phyloP scores from a whole-genome alignment of 2,888 invertebrate species.

The Monopis laevigella region DNA sequence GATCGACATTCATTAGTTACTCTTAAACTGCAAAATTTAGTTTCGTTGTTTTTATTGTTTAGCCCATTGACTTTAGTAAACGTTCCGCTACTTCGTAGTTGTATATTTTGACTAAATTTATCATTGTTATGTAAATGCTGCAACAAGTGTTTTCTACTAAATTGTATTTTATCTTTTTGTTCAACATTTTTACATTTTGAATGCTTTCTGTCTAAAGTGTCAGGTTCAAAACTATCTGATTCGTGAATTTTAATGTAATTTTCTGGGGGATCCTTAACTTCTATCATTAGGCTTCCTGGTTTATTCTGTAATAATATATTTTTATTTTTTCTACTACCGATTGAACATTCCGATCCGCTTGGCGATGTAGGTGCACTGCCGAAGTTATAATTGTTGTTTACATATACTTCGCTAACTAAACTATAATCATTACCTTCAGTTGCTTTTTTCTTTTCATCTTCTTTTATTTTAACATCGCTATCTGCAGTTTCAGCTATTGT shows the following conservation, averaged over 20 bases:
- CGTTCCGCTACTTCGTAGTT: slow-evolving; percentile 74
- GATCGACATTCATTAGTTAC: slow-evolving; percentile 77
- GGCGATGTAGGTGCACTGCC: slow-evolving; percentile 68
- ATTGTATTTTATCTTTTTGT: slow-evolving; percentile 31
- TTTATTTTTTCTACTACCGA: slow-evolving; percentile 66
- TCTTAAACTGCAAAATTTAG: slow-evolving; percentile 73
- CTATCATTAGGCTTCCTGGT: slow-evolving; percentile 84
- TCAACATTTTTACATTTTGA: slow-evolving; percentile 54
- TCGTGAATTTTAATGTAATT: slow-evolving; percentile 80
- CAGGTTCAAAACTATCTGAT: slow-evolving; percentile 86
- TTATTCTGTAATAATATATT: slow-evolving; percentile 59
- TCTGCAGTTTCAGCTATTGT: slow-evolving; percentile 30
- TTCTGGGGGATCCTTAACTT: slow-evolving; percentile 83
- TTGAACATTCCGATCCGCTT: slow-evolving; percentile 66
- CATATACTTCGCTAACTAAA: slow-evolving; percentile 81
- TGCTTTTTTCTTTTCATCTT: slow-evolving; percentile 20
- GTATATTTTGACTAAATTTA: slow-evolving; percentile 57
- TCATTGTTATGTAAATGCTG: slow-evolving; percentile 33
- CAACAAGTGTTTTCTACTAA: slow-evolving; percentile 42
- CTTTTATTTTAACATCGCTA: slow-evolving; percentile 17
- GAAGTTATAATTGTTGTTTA: slow-evolving; percentile 77
- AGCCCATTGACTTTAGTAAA: slow-evolving; percentile 67
- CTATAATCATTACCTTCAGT: slow-evolving; percentile 68
- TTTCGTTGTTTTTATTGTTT: slow-evolving; percentile 37
- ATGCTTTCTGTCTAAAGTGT: slow-evolving; percentile 84